Base-by-base conservation (phyloP, 2,888 invertebrate genomes). In the Saturnia japonica region DNA sequence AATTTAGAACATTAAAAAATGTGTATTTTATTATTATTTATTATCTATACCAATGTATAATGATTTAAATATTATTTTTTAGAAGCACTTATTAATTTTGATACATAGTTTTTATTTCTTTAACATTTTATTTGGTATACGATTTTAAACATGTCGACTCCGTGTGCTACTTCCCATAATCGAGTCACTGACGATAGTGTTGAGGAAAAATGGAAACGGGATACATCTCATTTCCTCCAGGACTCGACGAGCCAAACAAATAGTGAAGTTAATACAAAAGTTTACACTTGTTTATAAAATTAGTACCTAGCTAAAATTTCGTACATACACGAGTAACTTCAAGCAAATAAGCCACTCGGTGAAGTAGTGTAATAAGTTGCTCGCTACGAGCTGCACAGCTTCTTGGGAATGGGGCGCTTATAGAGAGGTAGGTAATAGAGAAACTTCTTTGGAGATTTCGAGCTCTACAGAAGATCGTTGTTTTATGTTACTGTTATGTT, bases 81-180 rank as follows among this genome's bases (percentile, higher is more conserved):
- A 54, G 64, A 64, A 64, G 19, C 25, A 14, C 14, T 25, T 64
- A n/a, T 40, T 11, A 8, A n/a, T 64, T 64, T 40, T 64, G 40
- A 64, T 62, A 64, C 16, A 40, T 64, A 62, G 12, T 40, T 57
- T n/a, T 62, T 62, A 62, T 64, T 40, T 64, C 22, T 64, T n/a
- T 60, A 40, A 64, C 7, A 40, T 19, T 64, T 60, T 60, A 60
- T 60, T 25, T 28, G 14, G 0, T 60, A 4, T 28, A 14, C 11
- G 28, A 57, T 22, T 16, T 62, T 34, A 40, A n/a, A 40, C 1
- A 64, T 64, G 40, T 40, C 64, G 9, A n/a, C 40, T 40, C 34
- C 19, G 40, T n/a, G 34, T 64, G n/a, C 8, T 6, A 11, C 2
- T n/a, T 22, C 64, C 40, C 1, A 1, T n/a, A 64, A n/a, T 19